Base-by-base conservation (phyloP, 2,888 invertebrate species). In the Hyles lineata region DNA sequence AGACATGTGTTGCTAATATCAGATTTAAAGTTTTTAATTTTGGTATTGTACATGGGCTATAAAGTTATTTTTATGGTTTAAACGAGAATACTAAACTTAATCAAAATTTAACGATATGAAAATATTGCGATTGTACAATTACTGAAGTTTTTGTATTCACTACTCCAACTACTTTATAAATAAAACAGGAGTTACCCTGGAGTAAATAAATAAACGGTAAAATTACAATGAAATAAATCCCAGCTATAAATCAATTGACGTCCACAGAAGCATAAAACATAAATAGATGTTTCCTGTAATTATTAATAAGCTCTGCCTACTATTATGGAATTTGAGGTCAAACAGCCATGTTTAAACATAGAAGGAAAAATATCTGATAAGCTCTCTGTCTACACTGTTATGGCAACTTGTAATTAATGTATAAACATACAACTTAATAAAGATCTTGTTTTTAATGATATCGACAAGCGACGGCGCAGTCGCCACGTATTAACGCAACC, bases 271-370 rank as follows among this genome's bases (percentile, higher is more conserved):
- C 23, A 50, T 67, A 6, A 67, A 25, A 15, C 23, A 67, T 17
- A 23, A 67, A 67, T 50, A 67, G 67, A 67, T 25, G 60, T 43
- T 50, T 67, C 50, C 43, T 67, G 50, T 23, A 43, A 67, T 50
- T 67, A 55, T 21, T n/a, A 59, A 29, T 71, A 35, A 58, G 17
- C 59, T 52, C 55, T n/a, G 74, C 69, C 67, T 67, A 50, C 50
- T 17, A 67, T 50, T 67, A 67, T 17, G 11, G 55, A 55, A 2
- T 17, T 9, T 17, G 17, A 67, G 67, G 43, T 50, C 50, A 50
- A 63, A 25, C 43, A 23, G 50, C 15, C 29, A 19, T 62, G 32
- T 15, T 50, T 15, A 17, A 17, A 50, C 43, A 43, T 50, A 67
- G 25, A 67, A 67, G 67, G 67, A 23, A 50, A 67, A 67, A 43